Conservation (phyloP, 2,888 invertebrate genomes). For the Trypoxylon attenuatum region DNA sequence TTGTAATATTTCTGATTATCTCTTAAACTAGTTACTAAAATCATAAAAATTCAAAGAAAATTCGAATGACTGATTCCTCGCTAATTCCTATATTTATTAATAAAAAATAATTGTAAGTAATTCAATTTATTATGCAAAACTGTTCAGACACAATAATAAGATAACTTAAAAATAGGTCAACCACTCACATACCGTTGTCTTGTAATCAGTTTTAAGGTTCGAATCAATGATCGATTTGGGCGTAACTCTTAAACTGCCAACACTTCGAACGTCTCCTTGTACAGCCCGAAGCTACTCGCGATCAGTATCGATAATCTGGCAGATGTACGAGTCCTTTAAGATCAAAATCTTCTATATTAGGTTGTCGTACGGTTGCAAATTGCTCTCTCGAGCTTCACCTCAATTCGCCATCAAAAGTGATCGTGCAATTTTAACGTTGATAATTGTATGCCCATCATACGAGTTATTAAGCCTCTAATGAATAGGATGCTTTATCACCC, state of each 20-base stretch:
- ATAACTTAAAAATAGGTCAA: too few relatives aligned
- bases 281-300: neutral
- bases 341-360: neutral
- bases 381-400: neutral
- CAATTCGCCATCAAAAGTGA: conserved; percentile 21
- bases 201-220: neutral
- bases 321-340: neutral
- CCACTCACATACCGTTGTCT: neutral
- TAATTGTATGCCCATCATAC: conserved; percentile 6
- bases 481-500: conserved; percentile 19
- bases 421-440: conserved; percentile 21
- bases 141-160: too few relatives aligned
- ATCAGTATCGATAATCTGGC: conserved; percentile 7
- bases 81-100: too few relatives aligned
- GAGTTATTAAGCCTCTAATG: conserved; percentile 19
- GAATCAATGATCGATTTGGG: conserved; percentile 1
- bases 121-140: too few relatives aligned
- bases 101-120: too few relatives aligned
- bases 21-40: too few relatives aligned
- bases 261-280: neutral
- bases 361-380: neutral
- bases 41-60: too few relatives aligned
- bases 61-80: too few relatives aligned
- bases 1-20: too few relatives aligned
- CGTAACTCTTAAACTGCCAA: neutral